Conservation (phyloP, 2,113 vertebrate species). For the Thalassarche chlororhynchos region DNA sequence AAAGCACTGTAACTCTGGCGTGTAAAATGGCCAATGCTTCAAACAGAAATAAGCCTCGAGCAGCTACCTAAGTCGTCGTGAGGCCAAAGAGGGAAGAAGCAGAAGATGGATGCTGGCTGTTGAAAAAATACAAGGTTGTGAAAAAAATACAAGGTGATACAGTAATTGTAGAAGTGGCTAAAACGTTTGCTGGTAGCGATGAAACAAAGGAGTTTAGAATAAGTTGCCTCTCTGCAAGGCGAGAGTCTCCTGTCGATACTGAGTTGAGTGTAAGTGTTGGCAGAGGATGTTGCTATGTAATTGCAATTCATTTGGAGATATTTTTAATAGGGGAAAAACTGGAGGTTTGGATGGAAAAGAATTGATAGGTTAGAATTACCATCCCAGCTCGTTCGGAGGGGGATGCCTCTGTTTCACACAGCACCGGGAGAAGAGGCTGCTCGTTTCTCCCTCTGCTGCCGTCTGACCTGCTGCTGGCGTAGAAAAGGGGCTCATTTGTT, state of each 20-base stretch:
- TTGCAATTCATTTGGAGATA: neutral
- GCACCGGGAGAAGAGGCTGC: neutral
- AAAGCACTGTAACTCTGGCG: neutral
- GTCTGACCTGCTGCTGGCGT: fast-evolving
- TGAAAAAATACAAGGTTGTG: neutral
- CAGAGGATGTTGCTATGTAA: neutral
- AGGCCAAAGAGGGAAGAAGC: neutral
- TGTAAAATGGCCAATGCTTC: neutral
- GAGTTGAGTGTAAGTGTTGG: neutral
- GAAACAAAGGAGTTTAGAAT: neutral
- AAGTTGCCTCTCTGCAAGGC: neutral
- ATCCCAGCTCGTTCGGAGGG: fast-evolving
- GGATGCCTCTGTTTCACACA: neutral
- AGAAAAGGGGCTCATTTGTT: neutral
- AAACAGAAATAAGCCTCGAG: neutral
- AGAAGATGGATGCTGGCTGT: neutral
- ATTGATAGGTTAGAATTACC: neutral
- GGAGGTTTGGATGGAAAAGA: neutral
- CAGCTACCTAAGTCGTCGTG: neutral
- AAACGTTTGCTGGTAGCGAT: neutral
- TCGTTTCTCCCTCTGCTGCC: neutral
- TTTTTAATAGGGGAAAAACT: neutral
- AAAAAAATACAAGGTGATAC: neutral
- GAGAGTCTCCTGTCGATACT: neutral
- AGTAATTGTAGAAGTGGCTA: neutral